Evolutionary conservation across 2,113 vertebrate species (phyloP), one percentile per base, ranked within the genome.

Genomic region (Tringa solitaria): DNA sequence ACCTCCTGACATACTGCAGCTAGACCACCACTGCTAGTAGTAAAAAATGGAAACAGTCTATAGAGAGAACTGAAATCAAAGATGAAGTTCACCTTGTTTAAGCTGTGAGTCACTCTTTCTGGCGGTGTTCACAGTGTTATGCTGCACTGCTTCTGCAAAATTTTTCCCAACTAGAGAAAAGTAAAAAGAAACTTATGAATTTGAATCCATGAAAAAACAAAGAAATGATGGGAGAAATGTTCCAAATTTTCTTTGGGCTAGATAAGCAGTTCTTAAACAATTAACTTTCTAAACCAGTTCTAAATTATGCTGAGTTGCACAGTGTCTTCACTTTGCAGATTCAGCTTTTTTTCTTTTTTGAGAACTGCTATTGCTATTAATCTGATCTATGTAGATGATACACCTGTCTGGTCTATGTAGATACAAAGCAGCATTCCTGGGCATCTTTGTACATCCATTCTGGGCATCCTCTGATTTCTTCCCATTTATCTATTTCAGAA

Each of bases 241-340:
- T 89, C 77, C 81, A 92, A 61, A 76, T 84, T 89, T 88, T 65
- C 11, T 51, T 63, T n/a, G 48, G 33, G 24, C 83, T 90, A 78
- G 90, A 75, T 72, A 94, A 95, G 68, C 76, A 87, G 45, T 80
- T 93, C 73, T 94, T 77, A 90, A 93, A 94, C 91, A 91, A 91
- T 87, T 80, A 90, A 60, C 43, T 87, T 94, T 64, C 76, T 64
- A 75, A 84, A 86, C 32, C 60, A 56, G 12, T 78, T 90, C 60
- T 73, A 57, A 96, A 95, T 82, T 84, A 50, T 89, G 81, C 90
- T 85, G 95, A 94, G 41, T 61, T 75, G 50, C 65, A 68, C 88
- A 96, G 77, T 74, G 32, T 57, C 48, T 75, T 86, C 33, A 19
- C 65, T 89, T 84, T 64, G 80, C 72, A 82, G 60, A 39, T 84